Evolutionary conservation across 2,113 vertebrate species (phyloP).

Genomic region (Vombatus ursinus): DNA sequence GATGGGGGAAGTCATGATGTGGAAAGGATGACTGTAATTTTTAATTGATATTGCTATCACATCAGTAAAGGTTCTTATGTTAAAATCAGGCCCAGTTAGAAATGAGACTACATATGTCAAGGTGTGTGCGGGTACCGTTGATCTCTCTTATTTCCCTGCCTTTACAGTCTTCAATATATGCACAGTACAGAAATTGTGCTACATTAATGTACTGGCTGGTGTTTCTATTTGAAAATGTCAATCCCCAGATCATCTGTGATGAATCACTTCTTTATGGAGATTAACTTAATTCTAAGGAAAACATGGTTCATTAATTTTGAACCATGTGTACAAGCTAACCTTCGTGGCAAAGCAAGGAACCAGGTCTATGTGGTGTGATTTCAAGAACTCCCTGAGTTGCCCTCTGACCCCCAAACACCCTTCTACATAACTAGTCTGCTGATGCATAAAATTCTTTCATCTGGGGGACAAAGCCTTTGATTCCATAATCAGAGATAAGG

Average conservation of each 20-base stretch:
- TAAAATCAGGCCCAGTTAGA: background rate
- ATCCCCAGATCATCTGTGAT: conserved; percentile 56
- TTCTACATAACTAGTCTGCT: background rate
- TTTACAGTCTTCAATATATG: background rate
- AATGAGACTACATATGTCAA: background rate
- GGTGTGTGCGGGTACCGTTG: background rate
- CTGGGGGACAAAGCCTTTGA: background rate
- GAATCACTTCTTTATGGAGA: conserved; percentile 50
- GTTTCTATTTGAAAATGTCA: conserved; percentile 44
- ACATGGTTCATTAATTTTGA: conserved; percentile 59
- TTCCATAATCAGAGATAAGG: background rate
- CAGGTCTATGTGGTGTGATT: background rate
- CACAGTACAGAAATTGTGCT: background rate
- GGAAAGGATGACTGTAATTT: background rate
- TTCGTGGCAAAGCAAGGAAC: background rate
- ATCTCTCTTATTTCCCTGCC: background rate
- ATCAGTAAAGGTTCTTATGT: background rate
- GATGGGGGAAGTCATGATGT: background rate
- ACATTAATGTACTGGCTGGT: conserved; percentile 35
- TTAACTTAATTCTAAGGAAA: conserved; percentile 56
- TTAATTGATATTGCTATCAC: background rate
- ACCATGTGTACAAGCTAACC: background rate
- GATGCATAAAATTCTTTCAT: background rate
- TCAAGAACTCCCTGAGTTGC: conserved; percentile 1
- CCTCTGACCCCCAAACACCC: background rate